Evolutionary conservation across 2,113 vertebrate species (phyloP), one percentile per base, ranked within the genome.

Genomic region (Corythornis vintsioides): DNA sequence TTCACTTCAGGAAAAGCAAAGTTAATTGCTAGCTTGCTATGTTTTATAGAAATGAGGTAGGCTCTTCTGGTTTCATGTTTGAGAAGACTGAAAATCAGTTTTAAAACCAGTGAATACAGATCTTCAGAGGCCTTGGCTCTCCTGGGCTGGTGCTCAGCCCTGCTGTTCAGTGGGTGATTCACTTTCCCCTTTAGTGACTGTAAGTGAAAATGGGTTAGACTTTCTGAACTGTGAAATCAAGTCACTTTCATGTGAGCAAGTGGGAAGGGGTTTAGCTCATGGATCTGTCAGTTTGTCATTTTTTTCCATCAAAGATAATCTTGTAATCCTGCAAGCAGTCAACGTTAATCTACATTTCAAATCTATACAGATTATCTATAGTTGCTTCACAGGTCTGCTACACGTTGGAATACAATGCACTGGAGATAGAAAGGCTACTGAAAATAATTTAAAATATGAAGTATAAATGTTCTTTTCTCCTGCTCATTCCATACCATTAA

Each of bases 291-390:
- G 88, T 80, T 35, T 95, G 86, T 65, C 88, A 31, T 88, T 96
- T 90, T 90, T 94, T 83, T 86, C 85, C 42, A 60, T 73, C 14
- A 65, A 92, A 84, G 59, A 88, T 89, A 89, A 86, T 96, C 78
- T 93, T 94, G 13, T 92, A 94, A 92, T 96, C 94, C 66, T 95
- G 69, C 26, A 40, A 96, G 89, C 93, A 94, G 85, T 93, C 83
- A 94, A 61, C 35, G 43, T 85, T 65, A 89, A 86, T 91, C 91
- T 97, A 94, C 96, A 94, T 97, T 95, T 97, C 61, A 88, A 87
- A 84, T 90, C 35, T 91, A 18, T 97, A 87, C 83, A 91, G 74
- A 73, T 91, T 86, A 91, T 21, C 96, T 95, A 81, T 83, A 93
- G n/a, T 95, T 2, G 2, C 90, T 95, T 96, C 64, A 72, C 63